phyloP scores from a whole-genome alignment of 1,140 invertebrate species.

The Musca vetustissima region DNA sequence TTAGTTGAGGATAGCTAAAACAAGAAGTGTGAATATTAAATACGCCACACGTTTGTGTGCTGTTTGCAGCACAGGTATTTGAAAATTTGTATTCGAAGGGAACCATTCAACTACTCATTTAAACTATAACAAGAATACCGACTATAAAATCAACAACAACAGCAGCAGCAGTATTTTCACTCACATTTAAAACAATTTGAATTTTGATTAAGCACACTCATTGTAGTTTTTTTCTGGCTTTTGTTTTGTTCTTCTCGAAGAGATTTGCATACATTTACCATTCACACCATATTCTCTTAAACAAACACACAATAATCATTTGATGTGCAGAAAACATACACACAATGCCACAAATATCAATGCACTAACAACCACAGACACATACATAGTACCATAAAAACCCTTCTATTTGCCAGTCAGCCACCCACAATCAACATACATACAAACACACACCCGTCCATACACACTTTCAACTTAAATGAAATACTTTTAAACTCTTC shows the following conservation, averaged over 20 bases:
- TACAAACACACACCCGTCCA: no score
- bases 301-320: neutral
- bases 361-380: no score
- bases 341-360: neutral
- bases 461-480: no score
- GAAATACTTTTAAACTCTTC: no score
- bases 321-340: neutral
- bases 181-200: conserved; percentile 15
- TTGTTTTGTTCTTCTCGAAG: neutral
- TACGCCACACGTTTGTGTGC: neutral
- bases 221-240: neutral
- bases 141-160: no score
- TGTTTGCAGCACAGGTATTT: no score
- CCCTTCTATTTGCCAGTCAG: neutral
- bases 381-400: neutral
- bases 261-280: neutral
- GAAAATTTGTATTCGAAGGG: no score
- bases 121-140: no score
- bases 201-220: conserved; percentile 11
- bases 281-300: neutral
- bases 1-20: no score
- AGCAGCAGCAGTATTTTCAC: neutral
- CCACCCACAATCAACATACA: neutral
- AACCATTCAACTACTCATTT: no score
- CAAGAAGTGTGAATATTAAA: no score